Percentiles rank a stretch among this genome's conserved stretches.
These are phyloP conservation scores for Chydorus sphaericus DNA, from an alignment of 2,888 invertebrate species.

Conservation along the genomic window DNA sequence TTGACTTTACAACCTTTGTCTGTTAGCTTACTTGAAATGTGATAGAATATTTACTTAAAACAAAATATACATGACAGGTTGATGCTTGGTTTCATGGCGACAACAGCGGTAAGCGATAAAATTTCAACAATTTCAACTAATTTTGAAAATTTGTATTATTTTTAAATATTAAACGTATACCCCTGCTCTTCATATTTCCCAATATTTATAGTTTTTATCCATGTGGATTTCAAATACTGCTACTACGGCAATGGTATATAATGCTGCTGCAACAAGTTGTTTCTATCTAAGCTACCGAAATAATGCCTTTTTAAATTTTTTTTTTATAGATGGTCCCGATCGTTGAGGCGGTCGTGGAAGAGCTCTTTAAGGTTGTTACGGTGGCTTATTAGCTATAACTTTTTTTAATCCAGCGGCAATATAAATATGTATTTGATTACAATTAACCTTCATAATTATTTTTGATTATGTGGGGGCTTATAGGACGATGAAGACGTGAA, in stretches of 20 bases:
- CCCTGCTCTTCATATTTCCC: constrained; percentile 65
- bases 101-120: constrained; percentile 84
- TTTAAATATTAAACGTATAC: no score
- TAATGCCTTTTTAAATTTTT: no score
- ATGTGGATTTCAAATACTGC: constrained; percentile 97
- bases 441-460: no score
- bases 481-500: no score
- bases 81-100: constrained; percentile 68
- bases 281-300: no score
- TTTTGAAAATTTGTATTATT: no score
- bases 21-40: constrained; percentile 20
- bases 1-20: neutral
- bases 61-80: constrained; percentile 35
- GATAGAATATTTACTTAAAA: constrained; percentile 15
- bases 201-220: constrained; percentile 88
- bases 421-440: no score
- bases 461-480: no score
- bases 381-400: neutral
- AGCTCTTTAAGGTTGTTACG: constrained; percentile 43
- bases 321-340: no score
- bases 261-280: no score
- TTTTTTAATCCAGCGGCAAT: no score
- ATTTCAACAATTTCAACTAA: no score
- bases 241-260: constrained; percentile 56
- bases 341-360: constrained; percentile 66